Evolutionary conservation across 2,888 invertebrate genomes (phyloP).

Genomic region (Panorpa germanica): DNA sequence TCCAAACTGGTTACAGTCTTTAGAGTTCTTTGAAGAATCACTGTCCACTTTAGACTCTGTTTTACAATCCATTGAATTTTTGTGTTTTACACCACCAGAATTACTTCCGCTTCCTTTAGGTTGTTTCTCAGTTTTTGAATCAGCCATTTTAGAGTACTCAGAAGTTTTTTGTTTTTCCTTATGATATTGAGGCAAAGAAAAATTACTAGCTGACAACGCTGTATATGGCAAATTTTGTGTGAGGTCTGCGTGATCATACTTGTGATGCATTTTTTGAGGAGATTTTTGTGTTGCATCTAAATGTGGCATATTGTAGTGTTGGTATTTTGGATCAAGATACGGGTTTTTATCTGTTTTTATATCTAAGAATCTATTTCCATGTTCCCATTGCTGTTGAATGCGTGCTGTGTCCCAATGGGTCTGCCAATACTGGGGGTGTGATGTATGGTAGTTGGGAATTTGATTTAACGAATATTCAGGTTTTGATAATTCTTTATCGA

Average conservation of each 20-base stretch:
- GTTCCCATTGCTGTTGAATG: slow-evolving; percentile 32
- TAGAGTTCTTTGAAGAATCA: too few relatives aligned
- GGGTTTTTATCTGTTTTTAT: slow-evolving; percentile 31
- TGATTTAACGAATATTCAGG: slow-evolving; percentile 45
- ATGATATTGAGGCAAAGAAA: too few relatives aligned
- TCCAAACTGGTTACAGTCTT: too few relatives aligned
- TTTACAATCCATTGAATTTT: too few relatives aligned
- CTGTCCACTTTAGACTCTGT: too few relatives aligned
- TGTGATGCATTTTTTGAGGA: slow-evolving; percentile 35
- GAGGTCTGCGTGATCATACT: slow-evolving; percentile 29
- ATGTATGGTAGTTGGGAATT: slow-evolving; percentile 45
- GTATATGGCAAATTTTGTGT: slow-evolving; percentile 28
- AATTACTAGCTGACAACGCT: slow-evolving; percentile 22
- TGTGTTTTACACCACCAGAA: too few relatives aligned
- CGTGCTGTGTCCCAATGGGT: slow-evolving; percentile 33
- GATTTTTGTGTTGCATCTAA: slow-evolving; percentile 38
- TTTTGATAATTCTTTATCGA: slow-evolving; percentile 33
- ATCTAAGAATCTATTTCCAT: slow-evolving; percentile 27
- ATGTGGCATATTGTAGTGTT: slow-evolving; percentile 35
- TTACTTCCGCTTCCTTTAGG: too few relatives aligned
- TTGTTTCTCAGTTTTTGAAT: too few relatives aligned
- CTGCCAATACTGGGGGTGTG: slow-evolving; percentile 43
- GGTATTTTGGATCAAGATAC: slow-evolving; percentile 36
- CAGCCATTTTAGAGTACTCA: too few relatives aligned
- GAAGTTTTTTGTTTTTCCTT: too few relatives aligned